A percentile compares a stretch with the other conserved stretches of the same genome.
Evolutionary conservation across 1,140 invertebrate genomes (phyloP).

Genomic region (Hyphantria cunea): DNA sequence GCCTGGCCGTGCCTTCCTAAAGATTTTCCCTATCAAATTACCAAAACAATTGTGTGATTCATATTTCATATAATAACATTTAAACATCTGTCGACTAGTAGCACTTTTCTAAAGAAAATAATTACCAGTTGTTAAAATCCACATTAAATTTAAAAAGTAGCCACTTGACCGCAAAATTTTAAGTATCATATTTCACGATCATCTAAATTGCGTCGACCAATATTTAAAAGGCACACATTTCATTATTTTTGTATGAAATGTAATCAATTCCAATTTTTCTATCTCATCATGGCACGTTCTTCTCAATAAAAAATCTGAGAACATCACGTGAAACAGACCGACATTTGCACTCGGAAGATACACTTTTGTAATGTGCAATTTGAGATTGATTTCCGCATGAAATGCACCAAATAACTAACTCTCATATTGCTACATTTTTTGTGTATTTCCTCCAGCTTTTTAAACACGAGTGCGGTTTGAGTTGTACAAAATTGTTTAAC

Average conservation of each 20-base stretch:
- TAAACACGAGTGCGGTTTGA: slow-evolving; percentile 54
- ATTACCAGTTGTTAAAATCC: slow-evolving; percentile 57
- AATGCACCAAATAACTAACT: slow-evolving; percentile 62
- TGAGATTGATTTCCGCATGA: slow-evolving; percentile 78
- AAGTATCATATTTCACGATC: slow-evolving; percentile 59
- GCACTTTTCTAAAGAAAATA: slow-evolving; percentile 48
- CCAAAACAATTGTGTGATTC: neutral
- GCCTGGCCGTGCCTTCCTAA: too few species aligned
- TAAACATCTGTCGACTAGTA: slow-evolving; percentile 48
- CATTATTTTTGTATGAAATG: slow-evolving; percentile 30
- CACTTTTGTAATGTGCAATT: slow-evolving; percentile 67
- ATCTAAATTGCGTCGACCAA: slow-evolving; percentile 53
- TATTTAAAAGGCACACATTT: neutral
- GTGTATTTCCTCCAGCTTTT: slow-evolving; percentile 50
- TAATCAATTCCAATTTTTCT: slow-evolving; percentile 35
- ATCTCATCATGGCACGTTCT: slow-evolving; percentile 9
- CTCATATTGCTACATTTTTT: slow-evolving; percentile 59
- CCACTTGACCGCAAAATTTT: slow-evolving; percentile 63
- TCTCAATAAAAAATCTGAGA: neutral
- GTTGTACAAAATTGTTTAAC: slow-evolving; percentile 39
- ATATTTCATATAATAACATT: neutral
- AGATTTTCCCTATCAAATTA: neutral
- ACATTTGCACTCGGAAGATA: slow-evolving; percentile 58
- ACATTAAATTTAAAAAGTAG: slow-evolving; percentile 38
- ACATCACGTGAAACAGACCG: too few species aligned